Conservation (phyloP, 2,888 invertebrate species). For the Saturnia pavonia region DNA sequence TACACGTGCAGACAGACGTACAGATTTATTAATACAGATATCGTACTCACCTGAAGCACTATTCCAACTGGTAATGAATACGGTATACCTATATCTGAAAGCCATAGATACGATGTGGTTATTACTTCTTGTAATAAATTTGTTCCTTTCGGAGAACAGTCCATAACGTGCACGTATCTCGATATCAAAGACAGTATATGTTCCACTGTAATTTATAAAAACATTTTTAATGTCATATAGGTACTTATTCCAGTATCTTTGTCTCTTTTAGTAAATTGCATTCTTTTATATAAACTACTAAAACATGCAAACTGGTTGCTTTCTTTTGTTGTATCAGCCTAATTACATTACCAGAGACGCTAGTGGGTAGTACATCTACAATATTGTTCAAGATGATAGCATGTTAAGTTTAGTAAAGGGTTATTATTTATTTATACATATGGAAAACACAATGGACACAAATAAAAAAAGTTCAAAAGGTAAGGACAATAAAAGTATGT, state of each 20-base stretch:
- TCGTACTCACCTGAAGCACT: slow-evolving; percentile 41
- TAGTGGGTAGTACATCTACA: no score
- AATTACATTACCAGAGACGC: not conserved
- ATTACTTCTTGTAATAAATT: slow-evolving; percentile 45
- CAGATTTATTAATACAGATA: not conserved
- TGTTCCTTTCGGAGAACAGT: slow-evolving; percentile 42
- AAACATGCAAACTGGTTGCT: no score
- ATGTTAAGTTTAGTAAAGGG: no score
- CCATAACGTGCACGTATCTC: slow-evolving; percentile 39
- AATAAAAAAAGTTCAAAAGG: no score
- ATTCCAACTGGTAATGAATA: slow-evolving; percentile 44
- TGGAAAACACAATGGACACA: no score
- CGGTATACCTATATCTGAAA: slow-evolving; percentile 34
- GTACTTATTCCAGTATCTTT: not conserved
- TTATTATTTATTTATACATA: no score
- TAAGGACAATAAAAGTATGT: no score
- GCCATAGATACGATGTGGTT: slow-evolving; percentile 46
- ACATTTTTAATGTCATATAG: not conserved
- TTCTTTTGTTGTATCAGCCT: no score
- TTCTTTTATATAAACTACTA: no score
- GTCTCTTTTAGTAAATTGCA: no score
- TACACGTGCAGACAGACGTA: no score
- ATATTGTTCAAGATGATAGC: no score
- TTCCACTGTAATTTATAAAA: slow-evolving; percentile 50
- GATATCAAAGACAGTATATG: slow-evolving; percentile 48